Evolutionary conservation across 2,888 invertebrate genomes (phyloP).

Genomic region (Hypomecis punctinalis): DNA sequence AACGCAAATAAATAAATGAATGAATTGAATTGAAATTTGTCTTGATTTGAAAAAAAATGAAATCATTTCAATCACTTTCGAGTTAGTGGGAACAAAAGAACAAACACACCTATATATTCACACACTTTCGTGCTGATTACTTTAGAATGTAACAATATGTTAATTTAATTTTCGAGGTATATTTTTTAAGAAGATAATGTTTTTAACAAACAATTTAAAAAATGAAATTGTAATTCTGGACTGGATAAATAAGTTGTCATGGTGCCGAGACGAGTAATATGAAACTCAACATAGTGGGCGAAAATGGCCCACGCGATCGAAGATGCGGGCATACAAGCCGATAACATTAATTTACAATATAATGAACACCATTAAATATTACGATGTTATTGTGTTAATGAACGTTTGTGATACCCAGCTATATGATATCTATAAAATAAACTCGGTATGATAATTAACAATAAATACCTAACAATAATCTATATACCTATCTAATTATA

Average conservation of each 20-base stretch:
- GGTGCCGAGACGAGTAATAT: slow-evolving; percentile 10
- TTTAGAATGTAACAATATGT: too few relatives aligned
- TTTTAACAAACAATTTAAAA: not conserved
- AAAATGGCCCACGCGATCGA: slow-evolving; percentile 10
- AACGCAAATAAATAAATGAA: too few relatives aligned
- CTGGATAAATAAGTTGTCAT: not conserved
- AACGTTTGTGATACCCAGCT: slow-evolving; percentile 1
- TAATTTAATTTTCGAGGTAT: too few relatives aligned
- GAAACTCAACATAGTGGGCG: slow-evolving; percentile 17
- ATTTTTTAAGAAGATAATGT: not conserved
- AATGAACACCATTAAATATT: slow-evolving; percentile 21
- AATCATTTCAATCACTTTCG: too few relatives aligned
- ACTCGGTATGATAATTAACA: not conserved
- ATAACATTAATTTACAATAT: slow-evolving; percentile 20
- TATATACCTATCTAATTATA: not conserved
- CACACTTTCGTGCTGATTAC: too few relatives aligned
- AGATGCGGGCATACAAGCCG: not conserved
- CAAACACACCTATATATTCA: too few relatives aligned
- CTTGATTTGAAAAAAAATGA: too few relatives aligned
- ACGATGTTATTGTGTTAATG: slow-evolving; percentile 23
- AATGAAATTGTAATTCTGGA: not conserved
- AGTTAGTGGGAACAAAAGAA: too few relatives aligned
- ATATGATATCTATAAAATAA: not conserved
- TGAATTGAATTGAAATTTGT: too few relatives aligned
- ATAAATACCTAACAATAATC: not conserved